Base-by-base conservation (phyloP, 1,140 invertebrate genomes). In the Drosophila miranda region DNA sequence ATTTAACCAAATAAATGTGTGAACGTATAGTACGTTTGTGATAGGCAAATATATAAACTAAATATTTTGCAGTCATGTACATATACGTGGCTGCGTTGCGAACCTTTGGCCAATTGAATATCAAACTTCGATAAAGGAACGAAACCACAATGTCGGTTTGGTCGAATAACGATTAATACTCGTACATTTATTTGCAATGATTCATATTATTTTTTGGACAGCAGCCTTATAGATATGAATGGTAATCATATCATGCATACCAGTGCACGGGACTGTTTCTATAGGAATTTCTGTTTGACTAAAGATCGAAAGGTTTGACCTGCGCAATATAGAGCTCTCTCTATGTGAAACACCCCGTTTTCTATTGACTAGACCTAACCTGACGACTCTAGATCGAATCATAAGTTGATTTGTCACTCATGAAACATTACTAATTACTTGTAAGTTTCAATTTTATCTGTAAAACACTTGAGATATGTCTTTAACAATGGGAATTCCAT, bases 171-270 rank as follows among this genome's bases (percentile, higher is more conserved):
- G 52, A 46, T 55, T 55, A 67, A 42, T 19, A 19, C 19, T 19
- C 19, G 23, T 38, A 42, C 16, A 67, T 55, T 26, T 34, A 34
- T 75, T 49, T 45, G 9, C 9, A 7, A 59, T 80, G 78, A 80
- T 62, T 80, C 78, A 80, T 48, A 49, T 34, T 19, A 21, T 43
- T 7, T 16, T 42, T 55, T 62, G 6, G 53, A 73, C 75, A 58
- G 75, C 7, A 16, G 49, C 21, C 38, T 56, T 59, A 63, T 56
- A 59, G 50, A 75, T 62, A 38, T 49, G 38, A 46, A 11, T 3
- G n/a, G 11, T 38, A 21, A 41, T 30, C 8, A 46, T 26, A 46
- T 21, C 21, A 30, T 3, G 4, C 3, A 3, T 11, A 34, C 9
- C 9, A 34, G 3, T 34, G 34, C 9, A 3, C 3, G 34, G 34